phyloP scores from a whole-genome alignment of 2,797 vertebrate genomes.

The Sarcophilus harrisii region DNA sequence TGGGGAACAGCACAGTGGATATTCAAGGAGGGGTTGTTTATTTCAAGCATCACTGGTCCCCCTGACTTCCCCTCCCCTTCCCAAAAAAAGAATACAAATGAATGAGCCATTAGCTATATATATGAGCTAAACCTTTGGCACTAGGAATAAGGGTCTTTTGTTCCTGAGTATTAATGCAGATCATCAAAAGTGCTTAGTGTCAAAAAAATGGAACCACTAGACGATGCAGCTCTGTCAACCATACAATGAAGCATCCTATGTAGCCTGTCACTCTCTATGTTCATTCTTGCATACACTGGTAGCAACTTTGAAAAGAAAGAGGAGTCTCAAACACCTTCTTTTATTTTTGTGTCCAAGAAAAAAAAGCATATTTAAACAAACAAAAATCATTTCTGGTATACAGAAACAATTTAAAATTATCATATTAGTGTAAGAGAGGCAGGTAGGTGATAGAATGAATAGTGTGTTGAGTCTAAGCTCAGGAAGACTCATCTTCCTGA shows the following conservation, averaged over 20 bases:
- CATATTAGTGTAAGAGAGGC: conserved; percentile 54
- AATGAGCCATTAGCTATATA: conserved; percentile 73
- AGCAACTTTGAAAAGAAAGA: conserved; percentile 69
- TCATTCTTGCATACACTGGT: conserved; percentile 64
- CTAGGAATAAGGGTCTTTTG: conserved; percentile 57
- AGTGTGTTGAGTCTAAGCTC: neutral
- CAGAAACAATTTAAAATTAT: conserved; percentile 66
- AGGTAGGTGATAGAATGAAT: neutral
- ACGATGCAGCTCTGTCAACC: conserved; percentile 70
- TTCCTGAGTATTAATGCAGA: conserved; percentile 55
- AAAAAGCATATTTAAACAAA: conserved; percentile 52
- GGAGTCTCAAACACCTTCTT: conserved; percentile 43
- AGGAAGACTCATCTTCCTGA: neutral
- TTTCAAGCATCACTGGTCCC: conserved; percentile 38
- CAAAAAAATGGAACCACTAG: conserved; percentile 76
- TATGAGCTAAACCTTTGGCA: conserved; percentile 64
- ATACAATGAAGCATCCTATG: conserved; percentile 56
- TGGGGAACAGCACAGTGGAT: conserved; percentile 52
- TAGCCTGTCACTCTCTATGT: conserved; percentile 52
- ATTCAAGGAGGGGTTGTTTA: conserved; percentile 21
- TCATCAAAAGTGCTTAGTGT: conserved; percentile 64
- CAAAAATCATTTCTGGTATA: conserved; percentile 61
- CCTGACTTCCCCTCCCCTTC: neutral
- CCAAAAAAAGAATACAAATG: conserved; percentile 52
- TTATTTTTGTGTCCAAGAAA: conserved; percentile 61